Base-by-base conservation (phyloP, 2,888 invertebrate species). In the Glyphotaelius pellucidus region DNA sequence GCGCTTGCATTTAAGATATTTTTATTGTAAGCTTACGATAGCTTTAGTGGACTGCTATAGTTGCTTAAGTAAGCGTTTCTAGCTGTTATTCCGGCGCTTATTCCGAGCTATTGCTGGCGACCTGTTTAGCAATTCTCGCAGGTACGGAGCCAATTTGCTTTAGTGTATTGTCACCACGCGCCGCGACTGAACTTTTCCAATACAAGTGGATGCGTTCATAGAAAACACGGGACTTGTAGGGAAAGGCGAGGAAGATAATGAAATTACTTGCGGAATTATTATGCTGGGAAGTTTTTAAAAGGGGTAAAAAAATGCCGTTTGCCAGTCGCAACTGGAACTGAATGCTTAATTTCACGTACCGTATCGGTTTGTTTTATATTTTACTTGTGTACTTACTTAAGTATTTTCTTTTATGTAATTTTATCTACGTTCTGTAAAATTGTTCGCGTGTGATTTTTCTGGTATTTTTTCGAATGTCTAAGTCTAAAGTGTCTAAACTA, bases 121-220 rank as follows among this genome's bases (percentile, higher is more conserved):
- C 79, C 91, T 91, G 85, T 84, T 91, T 91, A 89, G 89, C 79
- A 91, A 89, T 89, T 89, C 89, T 35, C n/a, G 83, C 91, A 91
- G 91, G 91, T 91, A 85, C 91, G 83, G 35, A 30, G 38, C 91
- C 91, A 91, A 91, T 91, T 91, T 89, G 91, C 91, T 79, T 88
- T 89, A 79, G 89, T 85, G 89, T 91, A 91, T 91, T 91, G 89
- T 80, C 35, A 42, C 84, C 89, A 88, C 89, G 91, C 52, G 91
- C 84, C 31, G 19, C 7, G 80, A 91, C 31, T 87, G 30, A 87
- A 87, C 52, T 87, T 87, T 67, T 86, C 86, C 86, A 42, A 86
- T 86, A 86, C 86, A 83, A 83, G 86, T 38, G 86, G 15, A 86
- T 86, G 86, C 86, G 86, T 86, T 30, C 83, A 32, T 32, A 30